phyloP scores from a whole-genome alignment of 2,113 vertebrate genomes.

The Lycaon pictus region DNA sequence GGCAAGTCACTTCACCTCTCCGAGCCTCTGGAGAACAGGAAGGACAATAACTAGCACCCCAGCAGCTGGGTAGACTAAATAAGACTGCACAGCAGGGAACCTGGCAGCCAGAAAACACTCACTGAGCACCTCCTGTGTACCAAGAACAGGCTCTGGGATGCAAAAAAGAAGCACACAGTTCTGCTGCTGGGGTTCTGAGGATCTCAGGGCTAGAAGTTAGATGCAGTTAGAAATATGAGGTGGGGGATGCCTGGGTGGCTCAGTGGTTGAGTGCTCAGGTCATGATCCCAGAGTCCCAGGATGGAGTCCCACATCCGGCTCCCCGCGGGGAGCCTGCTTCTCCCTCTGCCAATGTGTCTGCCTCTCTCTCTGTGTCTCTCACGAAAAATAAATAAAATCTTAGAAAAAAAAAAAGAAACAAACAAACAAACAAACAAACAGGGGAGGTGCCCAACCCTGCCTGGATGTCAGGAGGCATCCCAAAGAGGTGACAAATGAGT shows the following conservation, averaged over 20 bases:
- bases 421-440: too few species aligned
- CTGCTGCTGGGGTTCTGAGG: neutral
- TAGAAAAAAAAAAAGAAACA: too few species aligned
- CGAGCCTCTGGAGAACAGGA: neutral
- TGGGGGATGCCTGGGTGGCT: too few species aligned
- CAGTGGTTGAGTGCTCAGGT: too few species aligned
- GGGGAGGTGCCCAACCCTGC: neutral
- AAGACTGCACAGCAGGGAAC: neutral
- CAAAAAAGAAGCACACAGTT: neutral
- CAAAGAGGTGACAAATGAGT: neutral
- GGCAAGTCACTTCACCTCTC: conserved; percentile 22
- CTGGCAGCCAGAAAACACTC: neutral
- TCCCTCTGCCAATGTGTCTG: too few species aligned
- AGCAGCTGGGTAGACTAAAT: neutral
- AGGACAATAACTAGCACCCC: neutral
- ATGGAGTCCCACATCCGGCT: too few species aligned
- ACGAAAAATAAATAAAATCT: too few species aligned
- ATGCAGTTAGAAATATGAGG: neutral
- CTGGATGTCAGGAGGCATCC: neutral
- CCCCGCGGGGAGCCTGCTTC: too few species aligned
- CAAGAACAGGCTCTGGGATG: neutral
- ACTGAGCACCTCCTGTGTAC: neutral
- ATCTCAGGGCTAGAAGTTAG: neutral
- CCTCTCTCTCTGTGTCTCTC: too few species aligned
- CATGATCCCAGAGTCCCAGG: too few species aligned